Evolutionary conservation across 2,888 invertebrate species (phyloP), one percentile per base, ranked within the genome.

Genomic region (Drosophila barbarae): DNA sequence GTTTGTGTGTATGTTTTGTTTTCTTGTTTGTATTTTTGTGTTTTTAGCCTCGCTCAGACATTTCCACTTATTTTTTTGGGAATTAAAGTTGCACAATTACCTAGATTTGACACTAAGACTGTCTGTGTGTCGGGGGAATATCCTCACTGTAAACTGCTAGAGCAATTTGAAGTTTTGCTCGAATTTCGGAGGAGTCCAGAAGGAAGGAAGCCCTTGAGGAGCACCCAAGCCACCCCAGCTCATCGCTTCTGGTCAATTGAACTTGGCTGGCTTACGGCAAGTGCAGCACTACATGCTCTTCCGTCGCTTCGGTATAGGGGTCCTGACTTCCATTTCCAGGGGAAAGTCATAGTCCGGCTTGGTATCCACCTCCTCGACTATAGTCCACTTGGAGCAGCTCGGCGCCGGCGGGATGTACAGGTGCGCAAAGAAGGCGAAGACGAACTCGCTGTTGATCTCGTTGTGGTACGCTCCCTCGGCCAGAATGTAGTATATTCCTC

Each of bases 61-160:
- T 52, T 73, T 71, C 68, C 74, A 78, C 76, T 78, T 76, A 71
- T 76, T 81, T 73, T 76, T 73, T 18, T 18, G 30, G 68, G 71
- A 69, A 77, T 67, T 77, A 78, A 84, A 81, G 84, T 84, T 81
- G 70, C 57, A 71, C 82, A 75, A 84, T 81, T 81, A 81, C 84
- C 60, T 79, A 79, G 81, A 81, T 84, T 81, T 77, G 69, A 72
- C 71, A 81, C 80, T 74, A 74, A 74, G 72, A 57, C 74, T 56
- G 66, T 39, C 35, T 32, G 51, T 23, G 35, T 7, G 10, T 28
- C 18, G 8, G 38, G 44, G 60, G 28, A 55, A 21, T 49, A 42
- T 54, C 50, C 32, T 36, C 42, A 28, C 49, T 39, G 15, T 57
- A 34, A 78, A 65, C 56, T 61, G 50, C 57, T 73, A n/a, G 47